Evolutionary conservation across 2,888 invertebrate species (phyloP).

Genomic region (Dicranocentrus wangi): DNA sequence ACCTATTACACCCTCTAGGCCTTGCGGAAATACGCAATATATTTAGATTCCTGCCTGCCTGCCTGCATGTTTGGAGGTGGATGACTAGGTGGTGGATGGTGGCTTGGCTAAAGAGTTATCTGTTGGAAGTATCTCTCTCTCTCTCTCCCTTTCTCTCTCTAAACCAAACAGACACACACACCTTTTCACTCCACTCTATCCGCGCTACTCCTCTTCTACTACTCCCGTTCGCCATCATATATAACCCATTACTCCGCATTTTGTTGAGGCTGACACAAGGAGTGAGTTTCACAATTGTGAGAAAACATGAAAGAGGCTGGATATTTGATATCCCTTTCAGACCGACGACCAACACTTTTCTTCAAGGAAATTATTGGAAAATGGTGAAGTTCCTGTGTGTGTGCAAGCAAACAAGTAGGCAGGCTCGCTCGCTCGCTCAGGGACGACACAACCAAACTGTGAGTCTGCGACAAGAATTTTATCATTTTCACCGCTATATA

Average conservation of each 20-base stretch:
- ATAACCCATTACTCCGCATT: too few relatives aligned
- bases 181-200: too few relatives aligned
- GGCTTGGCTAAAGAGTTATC: not conserved
- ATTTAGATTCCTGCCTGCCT: too few relatives aligned
- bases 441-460: too few relatives aligned
- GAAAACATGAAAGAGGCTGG: conserved; percentile 67
- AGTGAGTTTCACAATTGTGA: conserved; percentile 54
- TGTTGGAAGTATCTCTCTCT: too few relatives aligned
- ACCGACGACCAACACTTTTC: conserved; percentile 12
- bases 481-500: conserved; percentile 25
- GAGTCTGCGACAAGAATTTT: conserved; percentile 15
- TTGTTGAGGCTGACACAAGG: not conserved
- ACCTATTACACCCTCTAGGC: conserved; percentile 37
- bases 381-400: not conserved
- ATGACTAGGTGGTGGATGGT: not conserved
- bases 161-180: not conserved
- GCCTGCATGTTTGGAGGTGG: too few relatives aligned
- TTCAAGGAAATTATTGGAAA: conserved; percentile 38
- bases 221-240: not conserved
- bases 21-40: not conserved
- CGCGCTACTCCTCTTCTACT: not conserved
- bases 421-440: too few relatives aligned
- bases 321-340: conserved; percentile 52
- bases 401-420: not conserved
- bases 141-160: not conserved